Base-by-base conservation (phyloP, 2,888 invertebrate genomes). In the Spodoptera littoralis region DNA sequence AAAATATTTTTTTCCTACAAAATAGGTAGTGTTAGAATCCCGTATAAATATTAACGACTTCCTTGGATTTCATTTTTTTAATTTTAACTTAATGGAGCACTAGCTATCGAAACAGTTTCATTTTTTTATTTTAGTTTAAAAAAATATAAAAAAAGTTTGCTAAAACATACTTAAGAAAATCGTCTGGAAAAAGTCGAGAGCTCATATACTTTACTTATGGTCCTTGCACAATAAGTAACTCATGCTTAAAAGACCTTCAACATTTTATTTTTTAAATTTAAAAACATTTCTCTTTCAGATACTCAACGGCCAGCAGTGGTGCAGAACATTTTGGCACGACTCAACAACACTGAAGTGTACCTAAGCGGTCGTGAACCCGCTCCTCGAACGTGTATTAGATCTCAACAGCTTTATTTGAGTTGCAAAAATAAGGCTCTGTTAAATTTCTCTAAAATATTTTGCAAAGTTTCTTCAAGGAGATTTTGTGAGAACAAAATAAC, bases 321-420 rank as follows among this genome's bases (percentile, higher is more conserved):
- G 84, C 86, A 84, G 81, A 88, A 85, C 85, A 88, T 85, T 88
- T 85, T 79, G 79, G 77, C 77, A 77, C 69, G 61, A 73, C 61
- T 84, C 84, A 81, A 83, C 81, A 78, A 70, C 69, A 69, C 65
- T 80, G 71, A 83, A 88, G 88, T 84, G 87, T 81, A 87, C 86
- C 82, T 86, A 84, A 87, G 83, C 84, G 86, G 82, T 86, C 84
- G 80, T 86, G 82, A 83, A 84, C 80, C 80, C 77, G 78, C 78
- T 70, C 72, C 71, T 76, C 74, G 77, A 79, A 76, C 77, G 81
- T 80, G 62, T 76, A 78, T 77, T 70, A 75, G 66, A 69, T 76
- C 68, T 65, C 73, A 64, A 80, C 68, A 79, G 72, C 71, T 80
- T 80, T 80, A 77, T 76, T 80, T 58, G 56, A 57, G 48, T 69